Evolutionary conservation across 2,113 vertebrate species (phyloP).

Genomic region (Gnathochromis pfefferi): DNA sequence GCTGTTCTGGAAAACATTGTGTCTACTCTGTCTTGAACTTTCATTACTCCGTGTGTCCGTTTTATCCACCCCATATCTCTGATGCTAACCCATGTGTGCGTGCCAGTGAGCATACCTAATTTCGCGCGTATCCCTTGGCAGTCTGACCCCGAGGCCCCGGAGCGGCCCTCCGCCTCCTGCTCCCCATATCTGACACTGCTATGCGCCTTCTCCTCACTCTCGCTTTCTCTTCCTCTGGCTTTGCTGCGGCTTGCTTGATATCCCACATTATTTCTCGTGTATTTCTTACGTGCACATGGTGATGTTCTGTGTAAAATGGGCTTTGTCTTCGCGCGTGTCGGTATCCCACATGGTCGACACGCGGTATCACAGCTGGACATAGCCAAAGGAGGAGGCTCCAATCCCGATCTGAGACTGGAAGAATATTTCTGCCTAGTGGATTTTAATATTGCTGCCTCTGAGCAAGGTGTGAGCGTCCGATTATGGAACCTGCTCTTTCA

Average conservation of each 20-base stretch:
- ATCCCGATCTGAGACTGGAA: not conserved
- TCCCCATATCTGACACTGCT: slow-evolving; percentile 13
- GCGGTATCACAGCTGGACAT: not conserved
- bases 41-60: not conserved
- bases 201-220: not conserved
- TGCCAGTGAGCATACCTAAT: slow-evolving; percentile 66
- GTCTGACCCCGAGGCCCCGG: slow-evolving; percentile 60
- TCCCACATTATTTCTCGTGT: not conserved
- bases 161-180: slow-evolving; percentile 46
- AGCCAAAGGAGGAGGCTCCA: not conserved
- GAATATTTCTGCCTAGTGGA: not conserved
- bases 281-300: not conserved
- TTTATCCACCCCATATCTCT: not conserved
- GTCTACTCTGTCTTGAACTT: not conserved
- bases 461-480: not conserved
- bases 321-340: slow-evolving; percentile 16
- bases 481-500: not conserved
- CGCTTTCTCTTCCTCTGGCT: not conserved
- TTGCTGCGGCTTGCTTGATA: not conserved
- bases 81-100: slow-evolving; percentile 49
- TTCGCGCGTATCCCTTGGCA: slow-evolving; percentile 50
- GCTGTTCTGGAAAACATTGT: not conserved
- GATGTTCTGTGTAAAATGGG: not conserved
- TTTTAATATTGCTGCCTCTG: not conserved
- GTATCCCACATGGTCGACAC: not conserved